Evolutionary conservation across 2,113 vertebrate genomes (phyloP), one percentile per base, ranked within the genome.

Genomic region (Semicossyphus pulcher): DNA sequence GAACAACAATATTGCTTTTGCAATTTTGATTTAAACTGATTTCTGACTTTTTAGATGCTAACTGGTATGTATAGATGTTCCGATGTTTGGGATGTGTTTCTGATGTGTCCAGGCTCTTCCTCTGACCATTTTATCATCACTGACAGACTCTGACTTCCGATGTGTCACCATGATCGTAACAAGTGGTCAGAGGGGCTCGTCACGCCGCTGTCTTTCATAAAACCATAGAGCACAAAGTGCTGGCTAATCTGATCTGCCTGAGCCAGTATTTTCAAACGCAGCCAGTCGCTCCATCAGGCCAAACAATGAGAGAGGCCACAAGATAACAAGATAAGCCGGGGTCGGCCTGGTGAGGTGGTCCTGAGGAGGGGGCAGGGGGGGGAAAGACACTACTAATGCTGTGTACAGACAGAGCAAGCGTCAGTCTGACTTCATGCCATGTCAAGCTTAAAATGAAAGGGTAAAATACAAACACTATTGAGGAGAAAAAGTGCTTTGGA

Each of bases 161-260:
- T 58, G 54, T 21, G 53, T 60, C 59, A 53, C 23, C 1, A 26
- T 15, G 34, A 51, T 45, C 21, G 25, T 36, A 62, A 74, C 49
- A 56, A 60, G 48, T 32, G 16, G 53, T n/a, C 41, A 28, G 14
- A 23, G 36, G 60, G 57, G 51, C n/a, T 34, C 39, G 47, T 80
- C 37, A n/a, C 61, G 25, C 53, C 34, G 18, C 31, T 36, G 51
- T 61, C 83, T 77, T 77, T 37, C 56, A 52, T 67, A 70, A 63
- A 80, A 73, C 44, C 60, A 53, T 53, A 10, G 26, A 21, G 28
- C 21, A 49, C 73, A 88, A 71, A 80, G 70, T 82, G 87, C 76
- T 65, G 42, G 72, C 80, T 89, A 84, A 87, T 88, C 76, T 74
- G 64, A 89, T 88, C 67, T 71, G 63, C 67, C 66, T 34, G 34